A percentile compares a stretch with the other conserved stretches of the same genome.
phyloP scores from a whole-genome alignment of 2,797 vertebrate genomes.

The Thalassophryne amazonica region DNA sequence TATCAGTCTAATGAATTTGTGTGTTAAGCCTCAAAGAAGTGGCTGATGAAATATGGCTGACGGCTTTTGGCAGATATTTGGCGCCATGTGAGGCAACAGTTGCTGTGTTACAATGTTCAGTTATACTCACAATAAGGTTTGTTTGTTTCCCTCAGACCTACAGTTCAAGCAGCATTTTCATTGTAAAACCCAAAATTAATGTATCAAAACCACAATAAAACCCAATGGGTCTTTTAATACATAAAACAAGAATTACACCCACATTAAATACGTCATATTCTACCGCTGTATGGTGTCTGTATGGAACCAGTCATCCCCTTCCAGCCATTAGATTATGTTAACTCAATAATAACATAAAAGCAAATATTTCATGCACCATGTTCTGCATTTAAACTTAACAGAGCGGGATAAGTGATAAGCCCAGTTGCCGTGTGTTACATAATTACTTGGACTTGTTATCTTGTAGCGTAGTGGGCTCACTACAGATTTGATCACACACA shows the following conservation, averaged over 20 bases:
- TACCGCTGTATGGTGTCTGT: constrained; percentile 1
- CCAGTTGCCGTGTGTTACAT: constrained; percentile 42
- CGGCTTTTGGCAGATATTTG: constrained; percentile 40
- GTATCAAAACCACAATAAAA: constrained; percentile 18
- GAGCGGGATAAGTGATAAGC: constrained; percentile 29
- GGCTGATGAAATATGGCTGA: constrained; percentile 32
- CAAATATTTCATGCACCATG: constrained; percentile 2
- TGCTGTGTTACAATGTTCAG: constrained; percentile 14
- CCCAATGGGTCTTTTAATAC: constrained; percentile 15
- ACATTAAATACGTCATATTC: constrained; percentile 7
- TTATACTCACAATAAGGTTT: constrained; percentile 25
- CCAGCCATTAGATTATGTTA: constrained; percentile 24
- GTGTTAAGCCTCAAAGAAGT: constrained; percentile 35
- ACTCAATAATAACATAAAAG: constrained; percentile 27
- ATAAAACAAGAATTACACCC: constrained; percentile 27
- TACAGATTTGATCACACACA: constrained; percentile 35
- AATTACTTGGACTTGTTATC: constrained; percentile 34
- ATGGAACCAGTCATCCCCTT: constrained; percentile 3
- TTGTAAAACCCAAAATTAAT: constrained; percentile 9
- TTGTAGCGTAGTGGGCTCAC: constrained; percentile 40
- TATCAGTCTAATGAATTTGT: constrained; percentile 45
- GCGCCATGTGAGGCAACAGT: constrained; percentile 12
- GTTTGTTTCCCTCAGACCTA: constrained; percentile 28
- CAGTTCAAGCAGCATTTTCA: constrained; percentile 2
- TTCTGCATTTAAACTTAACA: constrained; percentile 11